Conservation (phyloP, 2,888 invertebrate species). For the Scaptomyza parva region DNA sequence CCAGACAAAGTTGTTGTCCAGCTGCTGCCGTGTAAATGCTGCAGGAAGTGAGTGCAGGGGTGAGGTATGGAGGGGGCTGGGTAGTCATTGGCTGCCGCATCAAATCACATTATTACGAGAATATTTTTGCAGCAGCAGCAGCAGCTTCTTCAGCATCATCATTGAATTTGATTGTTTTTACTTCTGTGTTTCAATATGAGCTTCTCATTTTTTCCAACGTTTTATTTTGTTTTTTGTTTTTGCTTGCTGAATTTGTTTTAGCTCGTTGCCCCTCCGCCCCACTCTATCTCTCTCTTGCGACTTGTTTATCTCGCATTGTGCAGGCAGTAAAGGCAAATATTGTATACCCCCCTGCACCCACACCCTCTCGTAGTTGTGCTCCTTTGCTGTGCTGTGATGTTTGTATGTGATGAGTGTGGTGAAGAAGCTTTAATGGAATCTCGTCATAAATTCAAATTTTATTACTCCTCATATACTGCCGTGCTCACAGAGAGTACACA, state of each 20-base stretch:
- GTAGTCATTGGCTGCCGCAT: slow-evolving; percentile 47
- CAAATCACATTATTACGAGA: slow-evolving; percentile 76
- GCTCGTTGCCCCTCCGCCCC: not conserved
- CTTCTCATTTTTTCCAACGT: not conserved
- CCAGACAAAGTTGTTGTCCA: slow-evolving; percentile 72
- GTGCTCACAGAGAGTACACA: slow-evolving; percentile 60
- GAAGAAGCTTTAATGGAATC: slow-evolving; percentile 84
- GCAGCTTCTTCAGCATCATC: slow-evolving; percentile 31
- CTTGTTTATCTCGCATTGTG: slow-evolving; percentile 61
- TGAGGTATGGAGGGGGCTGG: not conserved
- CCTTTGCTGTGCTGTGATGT: slow-evolving; percentile 2
- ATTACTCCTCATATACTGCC: slow-evolving; percentile 79
- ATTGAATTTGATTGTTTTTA: slow-evolving; percentile 64
- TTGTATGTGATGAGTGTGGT: slow-evolving; percentile 63
- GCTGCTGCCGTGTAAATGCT: slow-evolving; percentile 49
- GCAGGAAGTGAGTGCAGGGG: not conserved
- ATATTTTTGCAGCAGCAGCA: slow-evolving; percentile 49
- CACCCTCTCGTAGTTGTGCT: slow-evolving; percentile 11
- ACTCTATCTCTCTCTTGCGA: slow-evolving; percentile 15
- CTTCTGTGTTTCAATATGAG: slow-evolving; percentile 44
- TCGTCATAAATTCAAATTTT: slow-evolving; percentile 84
- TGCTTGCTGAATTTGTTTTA: slow-evolving; percentile 15
- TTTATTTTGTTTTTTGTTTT: slow-evolving; percentile 49
- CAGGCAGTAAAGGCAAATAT: slow-evolving; percentile 68
- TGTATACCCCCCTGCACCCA: slow-evolving; percentile 40